These are phyloP conservation scores for Drosophila mettleri DNA, from an alignment of 2,888 invertebrate genomes.

Conservation along the genomic window DNA sequence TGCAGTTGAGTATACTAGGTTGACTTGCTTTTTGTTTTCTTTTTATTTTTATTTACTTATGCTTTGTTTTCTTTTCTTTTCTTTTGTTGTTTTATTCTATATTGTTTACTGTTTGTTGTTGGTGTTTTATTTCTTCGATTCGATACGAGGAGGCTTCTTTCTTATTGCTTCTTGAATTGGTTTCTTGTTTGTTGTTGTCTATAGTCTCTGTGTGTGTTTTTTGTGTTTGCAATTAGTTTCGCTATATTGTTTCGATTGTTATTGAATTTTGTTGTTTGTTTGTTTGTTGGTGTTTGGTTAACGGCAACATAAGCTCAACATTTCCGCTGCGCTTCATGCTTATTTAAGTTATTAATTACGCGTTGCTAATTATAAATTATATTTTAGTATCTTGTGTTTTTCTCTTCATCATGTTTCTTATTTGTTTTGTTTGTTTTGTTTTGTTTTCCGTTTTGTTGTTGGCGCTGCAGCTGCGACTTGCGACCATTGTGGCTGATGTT, in stretches of 20 bases:
- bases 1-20: conserved; percentile 77
- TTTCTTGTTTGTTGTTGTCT: conserved; percentile 25
- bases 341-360: conserved; percentile 58
- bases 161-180: conserved; percentile 69
- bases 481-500: conserved; percentile 12
- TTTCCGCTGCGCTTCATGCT: conserved; percentile 39
- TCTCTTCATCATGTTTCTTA: conserved; percentile 19
- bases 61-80: conserved; percentile 19
- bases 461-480: conserved; percentile 12
- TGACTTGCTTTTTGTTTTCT: conserved; percentile 56
- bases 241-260: conserved; percentile 47
- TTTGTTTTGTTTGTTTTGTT: conserved; percentile 16
- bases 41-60: conserved; percentile 25
- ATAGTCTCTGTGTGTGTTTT: conserved; percentile 43
- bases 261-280: conserved; percentile 26
- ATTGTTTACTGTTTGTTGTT: conserved; percentile 27
- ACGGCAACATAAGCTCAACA: conserved; percentile 38
- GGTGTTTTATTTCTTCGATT: conserved; percentile 48
- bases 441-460: conserved; percentile 9
- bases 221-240: conserved; percentile 29
- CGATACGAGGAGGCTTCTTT: conserved; percentile 58
- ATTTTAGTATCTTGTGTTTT: conserved; percentile 45
- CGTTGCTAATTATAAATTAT: conserved; percentile 72
- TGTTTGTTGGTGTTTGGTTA: conserved; percentile 32
- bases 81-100: conserved; percentile 22